Evolutionary conservation across 2,113 vertebrate genomes (phyloP), one percentile per base, ranked within the genome.

Genomic region (Paramisgurnus dabryanus): DNA sequence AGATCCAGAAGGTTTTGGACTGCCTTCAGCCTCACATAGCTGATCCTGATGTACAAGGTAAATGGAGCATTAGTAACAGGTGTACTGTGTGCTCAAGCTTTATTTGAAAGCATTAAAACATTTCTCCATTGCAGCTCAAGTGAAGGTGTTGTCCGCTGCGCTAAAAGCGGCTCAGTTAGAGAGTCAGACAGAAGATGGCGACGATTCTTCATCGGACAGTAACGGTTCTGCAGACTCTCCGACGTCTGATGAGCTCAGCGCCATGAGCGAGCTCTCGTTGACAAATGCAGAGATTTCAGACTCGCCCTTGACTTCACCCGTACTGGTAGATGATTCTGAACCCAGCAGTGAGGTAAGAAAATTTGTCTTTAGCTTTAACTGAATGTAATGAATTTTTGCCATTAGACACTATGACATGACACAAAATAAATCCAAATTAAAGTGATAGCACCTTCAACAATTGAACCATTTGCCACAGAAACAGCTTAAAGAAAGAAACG

Each of bases 41-140:
- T 69, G 94, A 96, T 81, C 94, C 94, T 0, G 95, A 96, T 86
- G 94, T 96, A 80, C 95, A 95, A 92, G 96, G 95, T 96, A 84
- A 66, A 10, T 47, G 45, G 45, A 34, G 27, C 27, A 34, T 39
- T 67, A 27, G 17, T 57, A 58, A 58, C 57, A 11, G 0, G 55
- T 58, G 3, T 39, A 57, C 7, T 73, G 7, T 73, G 53, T 41
- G 13, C 7, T 49, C 18, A 5, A 68, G 5, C 7, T 22, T 45
- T 22, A 22, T 22, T 22, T 6, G n/a, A 45, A 45, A 12, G 11
- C 60, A 57, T 53, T 80, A 34, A 34, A 34, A 34, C 3, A 50
- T 50, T 80, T 55, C 5, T 39, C 17, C 4, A 39, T 65, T 12
- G 3, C 66, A 96, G 95, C 94, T 75, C 95, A 96, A 93, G 94